phyloP scores from a whole-genome alignment of 2,113 vertebrate genomes.

The Psittacus erithacus region DNA sequence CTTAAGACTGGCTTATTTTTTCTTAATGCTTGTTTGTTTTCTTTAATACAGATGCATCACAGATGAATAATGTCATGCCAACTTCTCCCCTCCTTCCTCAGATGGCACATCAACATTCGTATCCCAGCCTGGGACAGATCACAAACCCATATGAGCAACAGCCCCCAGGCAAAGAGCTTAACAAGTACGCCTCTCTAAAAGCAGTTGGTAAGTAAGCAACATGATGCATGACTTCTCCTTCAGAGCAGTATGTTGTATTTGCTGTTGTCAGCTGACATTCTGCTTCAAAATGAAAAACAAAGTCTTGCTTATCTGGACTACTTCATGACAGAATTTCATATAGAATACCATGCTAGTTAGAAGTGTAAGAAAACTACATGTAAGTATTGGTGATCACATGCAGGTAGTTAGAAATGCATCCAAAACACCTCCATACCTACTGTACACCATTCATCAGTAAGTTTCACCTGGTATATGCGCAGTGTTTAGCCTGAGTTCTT shows the following conservation, averaged over 20 bases:
- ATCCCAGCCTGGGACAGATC: constrained; percentile 91
- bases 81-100: constrained; percentile 86
- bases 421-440: neutral
- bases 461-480: neutral
- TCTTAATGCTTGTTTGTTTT: neutral
- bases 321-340: neutral
- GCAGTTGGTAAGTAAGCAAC: constrained; percentile 88
- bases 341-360: fast-evolving
- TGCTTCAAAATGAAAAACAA: neutral
- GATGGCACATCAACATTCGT: constrained; percentile 90
- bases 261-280: constrained; percentile 3
- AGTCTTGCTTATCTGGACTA: neutral
- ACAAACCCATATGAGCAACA: constrained; percentile 94
- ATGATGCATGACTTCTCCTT: neutral
- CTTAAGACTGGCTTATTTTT: neutral
- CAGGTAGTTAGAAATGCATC: neutral
- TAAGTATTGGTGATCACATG: neutral
- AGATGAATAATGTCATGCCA: constrained; percentile 88
- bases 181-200: constrained; percentile 97
- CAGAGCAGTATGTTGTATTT: neutral
- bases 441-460: neutral
- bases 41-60: constrained; percentile 81
- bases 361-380: neutral
- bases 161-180: constrained; percentile 90
- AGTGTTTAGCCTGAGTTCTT: neutral